Evolutionary conservation across 2,888 invertebrate species (phyloP), one percentile per base, ranked within the genome.

Genomic region (Suillia variegata): DNA sequence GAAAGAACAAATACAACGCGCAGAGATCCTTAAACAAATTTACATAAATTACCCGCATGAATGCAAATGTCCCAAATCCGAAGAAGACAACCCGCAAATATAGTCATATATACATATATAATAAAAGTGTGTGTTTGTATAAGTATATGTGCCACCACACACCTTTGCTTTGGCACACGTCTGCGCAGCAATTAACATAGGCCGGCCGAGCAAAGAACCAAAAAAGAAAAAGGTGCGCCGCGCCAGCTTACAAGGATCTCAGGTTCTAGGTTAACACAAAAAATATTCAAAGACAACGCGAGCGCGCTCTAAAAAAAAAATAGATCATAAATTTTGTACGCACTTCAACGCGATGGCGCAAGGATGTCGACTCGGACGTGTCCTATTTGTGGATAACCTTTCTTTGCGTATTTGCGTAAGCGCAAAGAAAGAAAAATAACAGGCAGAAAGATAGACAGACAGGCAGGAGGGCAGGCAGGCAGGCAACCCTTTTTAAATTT

Each of bases 31-130:
- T n/a, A n/a, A 68, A 72, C 66, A 72, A 71, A 74, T 75, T 75
- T 74, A 66, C 76, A 76, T 75, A 75, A 75, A 75, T 75, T 75
- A 74, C 70, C 70, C 68, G 70, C 67, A 70, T 75, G 67, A 69
- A 74, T 76, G 68, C 67, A 66, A 73, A 71, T 62, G 58, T 58
- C 62, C 62, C 52, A 64, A 67, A 70, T 58, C 55, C 24, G 33
- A 48, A 55, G 31, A 62, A 50, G 42, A 24, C 31, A 33, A 51
- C 20, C 54, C 21, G 17, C 34, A 51, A 51, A 34, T 20, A 34
- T 12, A 20, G 51, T 3, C 20, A 38, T 8, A n/a, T n/a, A n/a
- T n/a, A n/a, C n/a, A n/a, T n/a, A n/a, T n/a, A n/a, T n/a, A n/a
- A n/a, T n/a, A n/a, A n/a, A n/a, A n/a, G n/a, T n/a, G n/a, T n/a